Percentiles rank a stretch among this genome's conserved stretches.
Evolutionary conservation across 2,113 vertebrate genomes (phyloP).

Genomic region (Sinocyclocheilus maitianheensis): DNA sequence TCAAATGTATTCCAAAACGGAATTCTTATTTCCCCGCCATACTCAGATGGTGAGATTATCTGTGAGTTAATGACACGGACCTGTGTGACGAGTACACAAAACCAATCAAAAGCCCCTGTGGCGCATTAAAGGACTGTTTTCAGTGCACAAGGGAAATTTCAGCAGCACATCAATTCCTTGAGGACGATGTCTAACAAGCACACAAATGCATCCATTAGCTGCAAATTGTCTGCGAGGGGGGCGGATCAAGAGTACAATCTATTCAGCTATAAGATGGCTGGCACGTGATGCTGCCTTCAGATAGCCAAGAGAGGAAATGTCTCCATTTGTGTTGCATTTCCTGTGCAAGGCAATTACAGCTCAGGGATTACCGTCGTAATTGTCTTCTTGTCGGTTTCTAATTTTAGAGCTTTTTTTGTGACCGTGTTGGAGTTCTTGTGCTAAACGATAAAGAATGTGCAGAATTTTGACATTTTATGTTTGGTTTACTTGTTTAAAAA

Average conservation of each 20-base stretch:
- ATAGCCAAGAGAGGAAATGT: conserved; percentile 30
- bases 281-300: background rate
- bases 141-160: conserved; percentile 20
- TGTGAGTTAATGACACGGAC: background rate
- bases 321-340: conserved; percentile 39
- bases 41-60: too few species aligned
- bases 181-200: conserved; percentile 17
- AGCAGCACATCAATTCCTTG: conserved; percentile 39
- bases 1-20: background rate
- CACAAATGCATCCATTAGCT: conserved; percentile 46
- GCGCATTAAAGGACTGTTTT: conserved; percentile 28
- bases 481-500: background rate
- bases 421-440: background rate
- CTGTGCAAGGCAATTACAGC: conserved; percentile 27
- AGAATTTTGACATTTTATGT: background rate
- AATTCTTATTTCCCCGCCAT: too few species aligned
- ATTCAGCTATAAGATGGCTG: conserved; percentile 40
- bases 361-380: conserved; percentile 37
- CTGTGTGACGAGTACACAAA: background rate
- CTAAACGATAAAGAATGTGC: background rate
- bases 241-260: conserved; percentile 1
- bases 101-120: background rate
- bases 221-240: conserved; percentile 24
- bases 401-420: conserved; percentile 18
- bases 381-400: conserved; percentile 23